Base-by-base conservation (phyloP, 2,888 invertebrate species). In the Amitus sp. region DNA sequence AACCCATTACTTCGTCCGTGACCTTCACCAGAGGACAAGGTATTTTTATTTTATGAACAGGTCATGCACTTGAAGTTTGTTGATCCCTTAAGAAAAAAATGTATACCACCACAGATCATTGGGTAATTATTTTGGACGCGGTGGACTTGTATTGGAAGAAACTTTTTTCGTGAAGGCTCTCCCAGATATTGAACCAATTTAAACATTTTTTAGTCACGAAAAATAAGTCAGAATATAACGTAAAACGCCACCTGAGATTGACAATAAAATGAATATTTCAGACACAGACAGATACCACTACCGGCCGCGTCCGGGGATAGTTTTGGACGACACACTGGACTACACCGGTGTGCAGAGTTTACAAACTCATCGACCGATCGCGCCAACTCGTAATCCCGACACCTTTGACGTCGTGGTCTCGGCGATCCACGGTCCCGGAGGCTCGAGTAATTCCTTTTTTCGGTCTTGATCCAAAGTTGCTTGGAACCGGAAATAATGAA, bases 321-420 rank as follows among this genome's bases (percentile, higher is more conserved):
- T 95, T 0, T 83, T 95, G 10, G 94, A 94, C 67, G 95, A 95
- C 75, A 83, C 83, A 17, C 62, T 81, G 46, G 82, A 84, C 59
- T 83, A 83, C 49, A 80, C 82, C 18, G 86, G 70, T 67, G 69
- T 80, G 42, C 78, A 73, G 62, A 77, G 75, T 47, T 58, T 85
- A 77, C 42, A 86, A 27, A 82, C 86, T 4, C 85, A 86, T 49
- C 85, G 86, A 0, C 87, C 87, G 18, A 79, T 74, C 61, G 65
- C 69, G 9, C 78, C 80, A 5, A 75, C 83, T 12, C 80, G 84
- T 51, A 65, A 68, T 42, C 92, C 91, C 6, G 94, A 95, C 79
- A 91, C 93, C 53, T 95, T 95, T 73, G 94, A 95, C 72, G 90
- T 95, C 0, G 94, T 94, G 0, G 90, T 95, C 0, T 93, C 94